Evolutionary conservation across 2,888 invertebrate species (phyloP).

Genomic region (Apodemia zela): DNA sequence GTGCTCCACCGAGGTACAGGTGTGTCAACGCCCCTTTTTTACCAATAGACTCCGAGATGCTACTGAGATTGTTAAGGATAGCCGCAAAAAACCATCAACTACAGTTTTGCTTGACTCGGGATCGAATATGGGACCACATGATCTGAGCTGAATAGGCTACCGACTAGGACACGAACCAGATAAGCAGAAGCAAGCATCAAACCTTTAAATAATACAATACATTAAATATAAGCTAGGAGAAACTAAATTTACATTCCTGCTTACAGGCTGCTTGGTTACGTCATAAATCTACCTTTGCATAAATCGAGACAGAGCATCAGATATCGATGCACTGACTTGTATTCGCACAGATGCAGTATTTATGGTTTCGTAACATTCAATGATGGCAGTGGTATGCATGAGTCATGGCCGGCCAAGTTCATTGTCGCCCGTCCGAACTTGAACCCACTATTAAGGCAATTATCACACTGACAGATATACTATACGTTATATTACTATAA

Average conservation of each 20-base stretch:
- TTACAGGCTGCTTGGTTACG: constrained; percentile 9
- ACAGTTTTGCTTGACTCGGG: too few relatives aligned
- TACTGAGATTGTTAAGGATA: too few relatives aligned
- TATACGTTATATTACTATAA: constrained; percentile 29
- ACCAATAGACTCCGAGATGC: too few relatives aligned
- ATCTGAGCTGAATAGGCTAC: not conserved
- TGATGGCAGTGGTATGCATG: constrained; percentile 64
- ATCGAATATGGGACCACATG: too few relatives aligned
- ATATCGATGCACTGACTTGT: constrained; percentile 6
- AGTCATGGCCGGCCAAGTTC: constrained; percentile 78
- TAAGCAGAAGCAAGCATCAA: too few relatives aligned
- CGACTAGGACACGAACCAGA: not conserved
- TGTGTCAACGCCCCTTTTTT: too few relatives aligned
- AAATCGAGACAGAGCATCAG: constrained; percentile 9
- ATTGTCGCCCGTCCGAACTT: constrained; percentile 77
- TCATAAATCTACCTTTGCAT: constrained; percentile 12
- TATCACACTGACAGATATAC: constrained; percentile 47
- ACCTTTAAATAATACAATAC: not conserved
- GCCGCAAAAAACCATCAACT: too few relatives aligned
- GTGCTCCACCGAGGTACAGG: too few relatives aligned
- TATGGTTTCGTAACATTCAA: constrained; percentile 70
- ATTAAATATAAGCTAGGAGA: constrained; percentile 8
- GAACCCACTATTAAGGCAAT: constrained; percentile 58
- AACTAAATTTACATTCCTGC: constrained; percentile 9
- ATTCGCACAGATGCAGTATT: constrained; percentile 58